phyloP scores from a whole-genome alignment of 2,888 invertebrate species.

The Epiblema foenella region DNA sequence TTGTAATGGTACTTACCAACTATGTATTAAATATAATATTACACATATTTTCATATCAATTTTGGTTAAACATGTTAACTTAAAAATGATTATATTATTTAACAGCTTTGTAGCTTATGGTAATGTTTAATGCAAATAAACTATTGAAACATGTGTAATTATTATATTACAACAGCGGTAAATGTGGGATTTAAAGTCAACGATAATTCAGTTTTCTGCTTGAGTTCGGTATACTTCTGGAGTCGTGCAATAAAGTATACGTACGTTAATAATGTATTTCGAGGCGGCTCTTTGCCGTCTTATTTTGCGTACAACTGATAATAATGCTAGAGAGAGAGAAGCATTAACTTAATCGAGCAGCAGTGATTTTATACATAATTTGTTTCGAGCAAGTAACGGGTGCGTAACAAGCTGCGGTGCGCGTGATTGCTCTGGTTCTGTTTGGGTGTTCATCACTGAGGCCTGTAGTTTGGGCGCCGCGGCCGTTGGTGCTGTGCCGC shows the following conservation, averaged over 20 bases:
- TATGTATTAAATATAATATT: no score
- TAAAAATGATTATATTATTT: no score
- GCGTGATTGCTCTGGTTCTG: slow-evolving; percentile 30
- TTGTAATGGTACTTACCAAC: no score
- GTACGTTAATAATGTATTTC: neutral
- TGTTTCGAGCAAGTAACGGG: slow-evolving; percentile 22
- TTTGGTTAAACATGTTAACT: no score
- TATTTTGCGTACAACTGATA: neutral
- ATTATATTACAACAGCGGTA: neutral
- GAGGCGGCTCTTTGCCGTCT: neutral
- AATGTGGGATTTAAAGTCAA: neutral
- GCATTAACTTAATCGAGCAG: slow-evolving; percentile 1
- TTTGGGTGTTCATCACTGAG: slow-evolving; percentile 32
- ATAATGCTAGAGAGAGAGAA: neutral
- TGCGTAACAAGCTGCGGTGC: slow-evolving; percentile 28
- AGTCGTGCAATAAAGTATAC: neutral
- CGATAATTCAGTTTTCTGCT: neutral
- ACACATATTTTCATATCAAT: no score
- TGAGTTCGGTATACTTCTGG: neutral
- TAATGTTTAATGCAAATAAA: no score
- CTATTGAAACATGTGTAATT: neutral
- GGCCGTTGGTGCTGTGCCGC: slow-evolving; percentile 18
- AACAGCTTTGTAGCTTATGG: no score
- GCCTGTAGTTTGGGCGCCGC: slow-evolving; percentile 32
- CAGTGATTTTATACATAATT: slow-evolving; percentile 25